Conservation (phyloP, 2,113 vertebrate species). For the Condylura cristata region DNA sequence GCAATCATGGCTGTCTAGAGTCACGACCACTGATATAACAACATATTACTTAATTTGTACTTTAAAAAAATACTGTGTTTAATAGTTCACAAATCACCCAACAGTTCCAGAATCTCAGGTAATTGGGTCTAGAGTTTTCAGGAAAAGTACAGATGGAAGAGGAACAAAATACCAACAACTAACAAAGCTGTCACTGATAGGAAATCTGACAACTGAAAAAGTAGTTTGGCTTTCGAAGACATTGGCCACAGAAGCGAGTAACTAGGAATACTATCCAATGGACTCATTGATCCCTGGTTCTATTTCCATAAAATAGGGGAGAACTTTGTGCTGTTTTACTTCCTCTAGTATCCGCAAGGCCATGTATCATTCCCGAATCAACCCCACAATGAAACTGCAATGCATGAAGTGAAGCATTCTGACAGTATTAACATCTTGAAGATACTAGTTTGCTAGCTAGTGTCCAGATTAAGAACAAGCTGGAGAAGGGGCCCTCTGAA, state of each 20-base stretch:
- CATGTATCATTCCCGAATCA: neutral
- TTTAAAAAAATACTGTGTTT: constrained; percentile 4
- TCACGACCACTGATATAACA: neutral
- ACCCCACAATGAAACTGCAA: neutral
- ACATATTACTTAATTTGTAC: neutral
- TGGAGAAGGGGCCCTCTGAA: neutral
- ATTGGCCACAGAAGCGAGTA: neutral
- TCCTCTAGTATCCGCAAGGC: neutral
- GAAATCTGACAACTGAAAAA: constrained; percentile 59
- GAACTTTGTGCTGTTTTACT: neutral
- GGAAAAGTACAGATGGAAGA: constrained; percentile 55
- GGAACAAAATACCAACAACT: constrained; percentile 63
- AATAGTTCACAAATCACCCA: neutral
- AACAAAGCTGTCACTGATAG: neutral
- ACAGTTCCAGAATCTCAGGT: neutral
- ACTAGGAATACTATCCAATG: neutral
- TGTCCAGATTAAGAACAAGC: too few relatives aligned
- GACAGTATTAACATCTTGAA: neutral
- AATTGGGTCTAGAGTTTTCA: neutral
- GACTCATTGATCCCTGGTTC: neutral
- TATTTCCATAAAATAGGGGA: neutral
- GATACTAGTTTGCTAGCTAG: neutral
- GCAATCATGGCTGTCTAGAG: neutral
- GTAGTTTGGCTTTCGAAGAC: neutral
- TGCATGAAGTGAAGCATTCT: neutral